phyloP scores from a whole-genome alignment of 2,888 invertebrate species.

The Catocala nupta region DNA sequence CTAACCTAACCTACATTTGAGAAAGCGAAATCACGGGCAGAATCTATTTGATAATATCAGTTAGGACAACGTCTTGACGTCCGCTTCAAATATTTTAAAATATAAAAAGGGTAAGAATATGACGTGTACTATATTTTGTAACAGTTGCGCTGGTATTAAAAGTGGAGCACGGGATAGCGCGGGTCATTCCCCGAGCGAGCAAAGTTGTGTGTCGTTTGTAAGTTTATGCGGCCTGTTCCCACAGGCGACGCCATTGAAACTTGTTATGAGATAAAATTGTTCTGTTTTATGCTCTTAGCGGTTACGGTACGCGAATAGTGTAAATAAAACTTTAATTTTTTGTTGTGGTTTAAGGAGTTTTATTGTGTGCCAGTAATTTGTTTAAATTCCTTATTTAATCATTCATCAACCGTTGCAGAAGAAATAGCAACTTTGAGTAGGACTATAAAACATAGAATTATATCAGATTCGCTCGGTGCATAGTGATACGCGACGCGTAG shows the following conservation, averaged over 20 bases:
- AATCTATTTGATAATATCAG: too few relatives aligned
- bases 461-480: too few relatives aligned
- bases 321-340: slow-evolving; percentile 24
- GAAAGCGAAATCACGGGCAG: too few relatives aligned
- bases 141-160: slow-evolving; percentile 38
- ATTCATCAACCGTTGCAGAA: too few relatives aligned
- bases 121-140: slow-evolving; percentile 10
- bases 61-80: too few relatives aligned
- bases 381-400: too few relatives aligned
- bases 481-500: too few relatives aligned
- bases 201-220: slow-evolving; percentile 61
- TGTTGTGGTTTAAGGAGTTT: slow-evolving; percentile 9
- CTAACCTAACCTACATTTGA: too few relatives aligned
- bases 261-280: slow-evolving; percentile 69
- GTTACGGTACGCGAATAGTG: slow-evolving; percentile 53
- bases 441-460: too few relatives aligned
- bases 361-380: slow-evolving; percentile 1
- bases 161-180: slow-evolving; percentile 30
- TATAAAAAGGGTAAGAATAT: slow-evolving; percentile 10
- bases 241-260: slow-evolving; percentile 67
- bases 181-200: slow-evolving; percentile 51
- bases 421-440: too few relatives aligned
- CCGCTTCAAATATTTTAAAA: neutral
- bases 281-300: slow-evolving; percentile 60
- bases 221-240: slow-evolving; percentile 64